phyloP scores from a whole-genome alignment of 1,140 invertebrate genomes.

The Diplogasteroides magnus region DNA sequence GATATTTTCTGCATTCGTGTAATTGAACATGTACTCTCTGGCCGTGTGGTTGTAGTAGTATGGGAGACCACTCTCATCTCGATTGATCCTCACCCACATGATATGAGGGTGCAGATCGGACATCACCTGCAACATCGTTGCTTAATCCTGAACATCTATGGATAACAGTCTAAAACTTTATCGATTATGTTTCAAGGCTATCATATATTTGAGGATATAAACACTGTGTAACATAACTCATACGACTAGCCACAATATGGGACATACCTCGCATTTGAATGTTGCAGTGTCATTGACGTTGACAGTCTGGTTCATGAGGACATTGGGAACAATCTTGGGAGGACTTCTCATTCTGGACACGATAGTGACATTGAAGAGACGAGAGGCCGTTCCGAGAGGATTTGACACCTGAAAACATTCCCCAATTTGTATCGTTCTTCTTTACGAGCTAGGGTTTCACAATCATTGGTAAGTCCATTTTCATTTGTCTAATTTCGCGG shows the following conservation, averaged over 20 bases:
- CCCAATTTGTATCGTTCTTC: no score
- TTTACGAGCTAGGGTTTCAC: no score
- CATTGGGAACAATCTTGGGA: conserved; percentile 38
- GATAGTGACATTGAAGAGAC: conserved; percentile 20
- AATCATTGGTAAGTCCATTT: conserved; percentile 44
- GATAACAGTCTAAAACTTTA: no score
- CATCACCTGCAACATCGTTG: conserved; percentile 18
- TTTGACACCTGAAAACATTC: conserved; percentile 13
- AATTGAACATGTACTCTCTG: conserved; percentile 40
- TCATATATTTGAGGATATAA: no score
- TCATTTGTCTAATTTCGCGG: no score
- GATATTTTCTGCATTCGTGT: conserved; percentile 32
- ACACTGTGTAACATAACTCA: no score
- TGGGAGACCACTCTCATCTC: conserved; percentile 28
- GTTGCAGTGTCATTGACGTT: conserved; percentile 50
- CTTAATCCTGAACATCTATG: no score
- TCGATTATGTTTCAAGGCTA: no score
- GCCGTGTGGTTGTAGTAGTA: conserved; percentile 38
- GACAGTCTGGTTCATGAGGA: conserved; percentile 48
- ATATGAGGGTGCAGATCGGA: conserved; percentile 52
- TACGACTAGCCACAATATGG: no score
- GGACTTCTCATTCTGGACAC: conserved; percentile 28
- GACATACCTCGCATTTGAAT: conserved; percentile 47
- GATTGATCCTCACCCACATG: conserved; percentile 45
- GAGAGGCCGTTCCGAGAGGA: neutral